Conservation (phyloP, 2,888 invertebrate genomes). For the Caradrina kadenii region DNA sequence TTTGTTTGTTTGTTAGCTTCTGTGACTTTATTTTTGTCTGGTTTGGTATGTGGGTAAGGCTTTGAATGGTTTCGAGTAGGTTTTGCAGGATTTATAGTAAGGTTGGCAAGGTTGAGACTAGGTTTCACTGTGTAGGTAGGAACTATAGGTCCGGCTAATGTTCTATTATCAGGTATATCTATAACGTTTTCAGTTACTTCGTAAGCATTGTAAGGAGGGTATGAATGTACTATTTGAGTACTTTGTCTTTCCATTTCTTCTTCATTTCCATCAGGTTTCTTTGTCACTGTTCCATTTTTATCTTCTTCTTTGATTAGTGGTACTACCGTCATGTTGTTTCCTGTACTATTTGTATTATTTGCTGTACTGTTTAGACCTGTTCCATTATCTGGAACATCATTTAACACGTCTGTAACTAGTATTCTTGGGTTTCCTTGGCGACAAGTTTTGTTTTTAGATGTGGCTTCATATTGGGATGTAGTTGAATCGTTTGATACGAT, state of each 20-base stretch:
- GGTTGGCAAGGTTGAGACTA: neutral
- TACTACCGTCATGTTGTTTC: neutral
- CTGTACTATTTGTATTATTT: neutral
- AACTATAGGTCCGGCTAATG: conserved; percentile 67
- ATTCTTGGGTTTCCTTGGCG: conserved; percentile 16
- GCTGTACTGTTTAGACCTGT: neutral
- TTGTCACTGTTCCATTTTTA: conserved; percentile 24
- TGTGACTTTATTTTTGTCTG: too few relatives aligned
- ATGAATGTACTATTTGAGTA: conserved; percentile 34
- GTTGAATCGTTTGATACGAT: conserved; percentile 14
- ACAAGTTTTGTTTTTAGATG: neutral
- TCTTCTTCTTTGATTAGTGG: neutral
- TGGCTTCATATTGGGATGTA: neutral
- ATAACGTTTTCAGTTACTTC: conserved; percentile 79
- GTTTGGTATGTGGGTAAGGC: conserved; percentile 37
- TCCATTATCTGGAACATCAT: neutral
- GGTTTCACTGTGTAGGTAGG: conserved; percentile 64
- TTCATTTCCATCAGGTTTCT: conserved; percentile 16
- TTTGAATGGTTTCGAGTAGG: conserved; percentile 34
- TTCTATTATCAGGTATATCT: conserved; percentile 77
- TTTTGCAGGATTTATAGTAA: conserved; percentile 50
- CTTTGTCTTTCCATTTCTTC: conserved; percentile 35
- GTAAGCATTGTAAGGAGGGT: conserved; percentile 62
- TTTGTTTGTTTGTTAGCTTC: conserved; percentile 43
- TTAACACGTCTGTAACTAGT: conserved; percentile 9